Conservation (phyloP, 2,797 vertebrate genomes). For the Florisuga fusca region DNA sequence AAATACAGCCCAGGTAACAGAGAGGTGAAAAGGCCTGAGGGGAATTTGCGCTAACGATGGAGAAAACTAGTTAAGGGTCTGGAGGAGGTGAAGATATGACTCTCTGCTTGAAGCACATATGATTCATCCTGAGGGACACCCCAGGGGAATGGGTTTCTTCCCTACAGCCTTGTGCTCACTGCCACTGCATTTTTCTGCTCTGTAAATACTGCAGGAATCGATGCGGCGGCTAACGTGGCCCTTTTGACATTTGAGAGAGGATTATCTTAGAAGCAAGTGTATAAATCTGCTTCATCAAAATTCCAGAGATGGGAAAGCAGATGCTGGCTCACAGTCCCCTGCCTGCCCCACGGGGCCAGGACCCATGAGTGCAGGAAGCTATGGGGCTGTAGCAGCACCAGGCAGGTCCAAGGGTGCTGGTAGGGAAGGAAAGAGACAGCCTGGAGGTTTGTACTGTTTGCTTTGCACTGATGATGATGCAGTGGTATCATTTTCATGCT, state of each 20-base stretch:
- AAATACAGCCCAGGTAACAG: background rate
- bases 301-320: background rate
- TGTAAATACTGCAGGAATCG: conserved; percentile 9
- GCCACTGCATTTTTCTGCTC: conserved; percentile 6
- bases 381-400: background rate
- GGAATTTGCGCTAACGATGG: background rate
- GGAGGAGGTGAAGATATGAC: background rate
- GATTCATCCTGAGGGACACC: background rate
- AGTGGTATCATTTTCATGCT: conserved; percentile 55
- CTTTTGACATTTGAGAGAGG: conserved; percentile 17
- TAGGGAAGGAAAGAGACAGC: background rate
- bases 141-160: background rate
- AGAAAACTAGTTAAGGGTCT: background rate
- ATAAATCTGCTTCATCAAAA: background rate
- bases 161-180: rapidly evolving
- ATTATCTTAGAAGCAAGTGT: background rate
- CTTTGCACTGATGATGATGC: conserved; percentile 49
- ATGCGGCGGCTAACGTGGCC: background rate
- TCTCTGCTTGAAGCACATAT: background rate
- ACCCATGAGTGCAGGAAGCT: rapidly evolving
- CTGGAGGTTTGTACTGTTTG: background rate
- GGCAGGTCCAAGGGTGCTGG: rapidly evolving
- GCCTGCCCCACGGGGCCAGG: background rate
- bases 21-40: background rate
- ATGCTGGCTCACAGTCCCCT: background rate